phyloP scores from a whole-genome alignment of 2,888 invertebrate genomes.

The Synergus umbraculus region DNA sequence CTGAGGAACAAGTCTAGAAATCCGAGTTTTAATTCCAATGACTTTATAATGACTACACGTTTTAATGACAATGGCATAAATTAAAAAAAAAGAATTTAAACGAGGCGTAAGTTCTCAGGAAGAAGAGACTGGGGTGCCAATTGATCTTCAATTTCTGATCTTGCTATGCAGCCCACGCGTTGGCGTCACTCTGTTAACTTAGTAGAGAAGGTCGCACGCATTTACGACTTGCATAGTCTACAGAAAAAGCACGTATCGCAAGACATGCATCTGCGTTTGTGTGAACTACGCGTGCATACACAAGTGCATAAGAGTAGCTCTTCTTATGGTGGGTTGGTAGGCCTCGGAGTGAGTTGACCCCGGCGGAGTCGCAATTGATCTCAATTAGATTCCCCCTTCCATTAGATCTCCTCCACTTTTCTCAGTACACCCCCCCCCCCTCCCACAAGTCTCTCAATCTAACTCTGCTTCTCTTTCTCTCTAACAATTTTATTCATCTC shows the following conservation, averaged over 20 bases:
- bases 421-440: constrained; percentile 39
- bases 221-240: constrained; percentile 15
- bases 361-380: constrained; percentile 76
- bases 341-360: constrained; percentile 72
- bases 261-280: constrained; percentile 17
- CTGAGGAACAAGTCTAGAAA: no score
- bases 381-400: constrained; percentile 68
- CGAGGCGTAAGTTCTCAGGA: constrained; percentile 49
- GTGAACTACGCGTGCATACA: constrained; percentile 35
- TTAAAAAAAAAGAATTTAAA: neutral
- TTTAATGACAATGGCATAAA: neutral
- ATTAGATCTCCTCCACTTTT: constrained; percentile 45
- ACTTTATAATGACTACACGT: neutral
- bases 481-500: constrained; percentile 48
- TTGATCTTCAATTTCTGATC: constrained; percentile 53
- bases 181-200: constrained; percentile 20
- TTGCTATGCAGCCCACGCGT: constrained; percentile 40
- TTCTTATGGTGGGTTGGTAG: constrained; percentile 52
- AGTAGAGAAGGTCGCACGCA: constrained; percentile 17
- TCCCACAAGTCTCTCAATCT: constrained; percentile 20
- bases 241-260: constrained; percentile 8
- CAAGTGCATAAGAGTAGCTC: constrained; percentile 48
- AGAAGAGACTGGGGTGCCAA: constrained; percentile 51
- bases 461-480: constrained; percentile 44
- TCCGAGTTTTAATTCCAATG: no score